A percentile compares a stretch with the other conserved stretches of the same genome.
Evolutionary conservation across 2,797 vertebrate genomes (phyloP).

Genomic region (Naso thynnoides): DNA sequence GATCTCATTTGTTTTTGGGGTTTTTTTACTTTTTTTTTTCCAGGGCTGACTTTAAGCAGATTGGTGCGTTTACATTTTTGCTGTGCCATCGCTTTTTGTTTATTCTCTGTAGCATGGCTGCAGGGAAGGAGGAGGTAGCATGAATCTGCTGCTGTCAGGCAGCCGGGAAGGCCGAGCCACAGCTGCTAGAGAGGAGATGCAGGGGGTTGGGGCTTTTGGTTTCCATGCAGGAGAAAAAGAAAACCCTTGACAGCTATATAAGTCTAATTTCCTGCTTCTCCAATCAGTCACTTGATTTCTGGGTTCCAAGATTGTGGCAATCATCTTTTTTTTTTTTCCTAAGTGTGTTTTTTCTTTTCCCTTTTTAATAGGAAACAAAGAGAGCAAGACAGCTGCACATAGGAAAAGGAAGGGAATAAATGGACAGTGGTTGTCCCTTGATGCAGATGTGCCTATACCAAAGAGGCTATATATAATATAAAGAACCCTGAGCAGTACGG

Average conservation of each 20-base stretch:
- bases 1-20: conserved; percentile 17
- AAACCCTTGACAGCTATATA: conserved; percentile 53
- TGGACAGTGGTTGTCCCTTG: conserved; percentile 69
- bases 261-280: conserved; percentile 67
- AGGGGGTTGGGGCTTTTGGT: conserved; percentile 6
- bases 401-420: conserved; percentile 65
- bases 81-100: conserved; percentile 57
- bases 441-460: conserved; percentile 89
- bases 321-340: conserved; percentile 49
- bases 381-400: conserved; percentile 70
- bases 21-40: conserved; percentile 10
- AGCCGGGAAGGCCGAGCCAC: conserved; percentile 39
- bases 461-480: conserved; percentile 87
- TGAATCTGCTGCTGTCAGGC: conserved; percentile 65
- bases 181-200: conserved; percentile 41
- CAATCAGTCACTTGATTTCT: conserved; percentile 75
- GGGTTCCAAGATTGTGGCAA: conserved; percentile 73
- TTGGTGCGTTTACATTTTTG: conserved; percentile 58
- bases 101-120: conserved; percentile 53
- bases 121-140: conserved; percentile 61
- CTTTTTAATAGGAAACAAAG: conserved; percentile 63
- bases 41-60: conserved; percentile 55
- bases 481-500: conserved; percentile 60
- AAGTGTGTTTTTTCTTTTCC: not conserved
- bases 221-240: conserved; percentile 48